A percentile compares a stretch with the other conserved stretches of the same genome.
These are phyloP conservation scores for Eilema caniola DNA, from an alignment of 2,888 invertebrate species.

Conservation along the genomic window DNA sequence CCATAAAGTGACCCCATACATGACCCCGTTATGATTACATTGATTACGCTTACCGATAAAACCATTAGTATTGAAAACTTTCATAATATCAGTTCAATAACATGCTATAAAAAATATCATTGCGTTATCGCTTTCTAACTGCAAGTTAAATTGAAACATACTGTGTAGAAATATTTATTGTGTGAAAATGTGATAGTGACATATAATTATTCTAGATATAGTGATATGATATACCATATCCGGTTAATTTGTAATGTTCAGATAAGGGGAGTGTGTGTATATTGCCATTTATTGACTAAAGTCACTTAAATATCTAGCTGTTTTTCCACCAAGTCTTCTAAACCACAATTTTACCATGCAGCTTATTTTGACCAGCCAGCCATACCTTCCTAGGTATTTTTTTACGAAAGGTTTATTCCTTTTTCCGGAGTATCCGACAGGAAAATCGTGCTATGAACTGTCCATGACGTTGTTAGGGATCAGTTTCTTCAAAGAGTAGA, in stretches of 20 bases:
- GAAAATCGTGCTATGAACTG: no score
- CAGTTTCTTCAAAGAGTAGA: no score
- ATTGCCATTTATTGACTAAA: neutral
- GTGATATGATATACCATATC: neutral
- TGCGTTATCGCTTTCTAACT: neutral
- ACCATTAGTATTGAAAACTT: neutral
- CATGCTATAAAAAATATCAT: neutral
- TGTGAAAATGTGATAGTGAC: neutral
- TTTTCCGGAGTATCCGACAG: no score
- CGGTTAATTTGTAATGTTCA: neutral
- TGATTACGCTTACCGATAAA: neutral
- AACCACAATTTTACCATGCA: neutral
- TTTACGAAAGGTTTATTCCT: no score
- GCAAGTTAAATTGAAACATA: no score
- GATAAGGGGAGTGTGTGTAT: neutral
- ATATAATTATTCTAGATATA: neutral
- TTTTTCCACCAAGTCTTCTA: neutral
- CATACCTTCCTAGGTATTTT: no score
- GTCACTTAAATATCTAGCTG: neutral
- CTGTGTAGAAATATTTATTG: neutral
- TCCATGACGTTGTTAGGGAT: no score
- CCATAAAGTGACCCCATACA: no score
- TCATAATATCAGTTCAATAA: slow-evolving; percentile 1
- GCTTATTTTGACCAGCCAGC: neutral
- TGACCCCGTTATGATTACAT: no score